phyloP scores from a whole-genome alignment of 1,140 invertebrate species.

The Caenorhabditis latens region DNA sequence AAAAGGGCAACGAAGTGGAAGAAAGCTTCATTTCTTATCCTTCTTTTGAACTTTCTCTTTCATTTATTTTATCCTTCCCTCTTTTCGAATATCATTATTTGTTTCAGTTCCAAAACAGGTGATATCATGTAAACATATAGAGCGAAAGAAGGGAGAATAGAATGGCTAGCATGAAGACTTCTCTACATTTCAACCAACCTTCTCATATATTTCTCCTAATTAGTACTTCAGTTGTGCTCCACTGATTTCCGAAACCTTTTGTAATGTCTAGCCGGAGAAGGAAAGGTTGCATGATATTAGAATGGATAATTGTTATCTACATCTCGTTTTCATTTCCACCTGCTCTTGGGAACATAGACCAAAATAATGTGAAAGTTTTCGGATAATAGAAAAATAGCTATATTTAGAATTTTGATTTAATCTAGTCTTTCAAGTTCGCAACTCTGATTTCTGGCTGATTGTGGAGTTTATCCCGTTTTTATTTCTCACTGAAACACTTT shows the following conservation, averaged over 20 bases:
- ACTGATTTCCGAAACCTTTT: background rate
- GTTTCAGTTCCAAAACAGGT: background rate
- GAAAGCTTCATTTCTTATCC: background rate
- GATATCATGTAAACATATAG: no score
- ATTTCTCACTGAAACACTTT: no score
- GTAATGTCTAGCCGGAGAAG: no score
- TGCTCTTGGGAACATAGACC: background rate
- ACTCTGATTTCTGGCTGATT: no score
- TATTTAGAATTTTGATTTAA: background rate
- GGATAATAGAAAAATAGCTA: background rate
- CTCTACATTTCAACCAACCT: no score
- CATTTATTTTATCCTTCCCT: background rate
- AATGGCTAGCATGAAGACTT: no score
- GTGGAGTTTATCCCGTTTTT: no score
- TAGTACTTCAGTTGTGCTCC: background rate
- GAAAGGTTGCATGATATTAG: background rate
- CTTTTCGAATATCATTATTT: background rate
- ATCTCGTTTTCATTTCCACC: background rate
- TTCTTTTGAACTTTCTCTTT: conserved; percentile 18
- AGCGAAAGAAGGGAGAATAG: no score
- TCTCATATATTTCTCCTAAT: background rate
- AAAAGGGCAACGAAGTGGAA: background rate
- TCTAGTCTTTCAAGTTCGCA: no score
- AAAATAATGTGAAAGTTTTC: background rate
- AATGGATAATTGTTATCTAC: background rate